phyloP scores from a whole-genome alignment of 1,140 invertebrate genomes.

The Solen grandis region DNA sequence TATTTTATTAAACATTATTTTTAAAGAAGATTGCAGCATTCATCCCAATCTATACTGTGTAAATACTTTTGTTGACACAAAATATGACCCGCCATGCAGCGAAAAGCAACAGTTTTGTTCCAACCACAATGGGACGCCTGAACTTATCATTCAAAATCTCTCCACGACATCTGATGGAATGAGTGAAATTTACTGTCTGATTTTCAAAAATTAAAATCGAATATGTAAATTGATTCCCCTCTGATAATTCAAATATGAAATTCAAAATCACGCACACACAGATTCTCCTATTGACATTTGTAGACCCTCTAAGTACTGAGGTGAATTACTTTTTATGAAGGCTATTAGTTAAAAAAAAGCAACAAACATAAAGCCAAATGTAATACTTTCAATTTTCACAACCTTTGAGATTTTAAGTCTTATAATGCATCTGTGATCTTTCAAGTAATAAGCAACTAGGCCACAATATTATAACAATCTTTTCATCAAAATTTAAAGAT shows the following conservation, averaged over 20 bases:
- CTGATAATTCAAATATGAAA: not conserved
- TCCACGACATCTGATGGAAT: not conserved
- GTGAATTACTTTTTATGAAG: too few relatives aligned
- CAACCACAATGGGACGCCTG: not conserved
- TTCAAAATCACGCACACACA: not conserved
- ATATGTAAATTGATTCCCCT: not conserved
- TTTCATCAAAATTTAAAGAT: too few relatives aligned
- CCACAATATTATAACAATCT: too few relatives aligned
- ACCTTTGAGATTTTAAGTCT: too few relatives aligned
- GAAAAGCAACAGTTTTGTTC: not conserved
- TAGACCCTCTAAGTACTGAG: too few relatives aligned
- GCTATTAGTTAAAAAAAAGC: too few relatives aligned
- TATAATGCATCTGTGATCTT: too few relatives aligned
- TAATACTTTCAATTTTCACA: too few relatives aligned
- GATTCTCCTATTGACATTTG: not conserved
- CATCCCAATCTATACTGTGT: conserved; percentile 12
- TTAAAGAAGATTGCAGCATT: conserved; percentile 17
- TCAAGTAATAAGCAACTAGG: too few relatives aligned
- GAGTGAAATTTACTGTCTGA: not conserved
- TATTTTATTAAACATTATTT: conserved; percentile 18
- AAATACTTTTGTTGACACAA: conserved; percentile 13
- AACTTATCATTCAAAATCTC: not conserved
- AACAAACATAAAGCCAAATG: too few relatives aligned
- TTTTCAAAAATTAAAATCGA: not conserved
- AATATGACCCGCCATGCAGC: not conserved